A percentile compares a stretch with the other conserved stretches of the same genome.
These are phyloP conservation scores for Lissocephala sabroskyi DNA, from an alignment of 2,888 invertebrate species.

Conservation along the genomic window DNA sequence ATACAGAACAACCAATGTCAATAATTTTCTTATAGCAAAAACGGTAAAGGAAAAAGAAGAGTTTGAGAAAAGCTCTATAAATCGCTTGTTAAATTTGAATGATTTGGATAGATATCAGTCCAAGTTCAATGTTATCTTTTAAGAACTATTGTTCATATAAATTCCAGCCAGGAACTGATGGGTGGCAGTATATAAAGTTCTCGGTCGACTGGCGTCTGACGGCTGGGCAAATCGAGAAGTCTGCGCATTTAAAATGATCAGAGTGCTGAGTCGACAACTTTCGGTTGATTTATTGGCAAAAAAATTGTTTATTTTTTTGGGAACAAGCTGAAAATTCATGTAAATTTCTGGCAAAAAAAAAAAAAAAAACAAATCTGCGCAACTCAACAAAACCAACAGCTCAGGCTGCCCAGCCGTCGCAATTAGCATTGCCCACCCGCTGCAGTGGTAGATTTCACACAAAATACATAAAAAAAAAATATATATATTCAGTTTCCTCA, in stretches of 20 bases:
- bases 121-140: too few species aligned
- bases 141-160: too few species aligned
- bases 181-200: neutral
- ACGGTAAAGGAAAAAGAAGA: too few species aligned
- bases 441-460: neutral
- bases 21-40: too few species aligned
- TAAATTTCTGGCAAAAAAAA: conserved; percentile 54
- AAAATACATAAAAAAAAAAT: neutral
- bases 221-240: conserved; percentile 35
- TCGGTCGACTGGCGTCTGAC: conserved; percentile 44
- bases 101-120: too few species aligned
- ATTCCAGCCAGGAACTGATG: too few species aligned
- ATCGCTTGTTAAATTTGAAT: too few species aligned
- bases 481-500: neutral
- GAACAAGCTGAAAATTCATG: conserved; percentile 62
- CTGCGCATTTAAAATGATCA: conserved; percentile 16
- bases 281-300: neutral
- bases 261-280: neutral
- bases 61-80: too few species aligned
- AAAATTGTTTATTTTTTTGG: conserved; percentile 29
- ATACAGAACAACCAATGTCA: too few species aligned
- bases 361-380: conserved; percentile 28
- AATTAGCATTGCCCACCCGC: conserved; percentile 7
- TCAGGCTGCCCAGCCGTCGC: conserved; percentile 12
- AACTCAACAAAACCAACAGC: conserved; percentile 38